Evolutionary conservation across 2,888 invertebrate genomes (phyloP).

Genomic region (Drosophila tripunctata): DNA sequence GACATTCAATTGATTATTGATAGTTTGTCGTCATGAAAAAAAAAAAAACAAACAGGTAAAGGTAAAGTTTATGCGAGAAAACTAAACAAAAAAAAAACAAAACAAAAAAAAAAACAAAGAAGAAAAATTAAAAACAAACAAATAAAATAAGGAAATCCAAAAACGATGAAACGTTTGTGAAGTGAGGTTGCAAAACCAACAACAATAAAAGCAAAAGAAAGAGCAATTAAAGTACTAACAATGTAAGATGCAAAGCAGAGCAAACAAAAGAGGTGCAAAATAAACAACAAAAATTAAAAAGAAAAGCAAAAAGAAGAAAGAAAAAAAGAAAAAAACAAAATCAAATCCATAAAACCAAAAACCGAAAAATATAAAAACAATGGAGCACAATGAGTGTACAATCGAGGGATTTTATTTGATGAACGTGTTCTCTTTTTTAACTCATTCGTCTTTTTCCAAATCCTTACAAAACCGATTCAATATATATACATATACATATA

Average conservation of each 20-base stretch:
- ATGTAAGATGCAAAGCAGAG: slow-evolving; percentile 21
- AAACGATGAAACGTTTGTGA: slow-evolving; percentile 31
- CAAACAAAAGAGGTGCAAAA: slow-evolving; percentile 2
- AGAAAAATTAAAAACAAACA: background rate
- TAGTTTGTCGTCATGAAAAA: background rate
- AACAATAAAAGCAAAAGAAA: slow-evolving; percentile 6
- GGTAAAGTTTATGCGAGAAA: background rate
- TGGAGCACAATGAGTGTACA: slow-evolving; percentile 44
- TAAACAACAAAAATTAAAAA: slow-evolving; percentile 8
- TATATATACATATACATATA: too few relatives aligned
- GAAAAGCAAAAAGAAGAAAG: background rate
- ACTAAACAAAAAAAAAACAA: slow-evolving; percentile 2
- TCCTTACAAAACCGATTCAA: slow-evolving; percentile 29
- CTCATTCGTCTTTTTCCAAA: slow-evolving; percentile 31
- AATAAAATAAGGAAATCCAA: background rate
- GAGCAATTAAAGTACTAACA: slow-evolving; percentile 8
- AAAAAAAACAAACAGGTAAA: background rate
- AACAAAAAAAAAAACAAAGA: slow-evolving; percentile 3
- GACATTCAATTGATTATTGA: slow-evolving; percentile 6
- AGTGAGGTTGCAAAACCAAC: slow-evolving; percentile 22
- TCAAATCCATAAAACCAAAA: background rate
- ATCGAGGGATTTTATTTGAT: slow-evolving; percentile 34
- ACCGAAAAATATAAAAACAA: slow-evolving; percentile 13
- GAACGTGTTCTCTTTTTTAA: slow-evolving; percentile 33
- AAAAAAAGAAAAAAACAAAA: background rate